A percentile compares a stretch with the other conserved stretches of the same genome.
Conservation (phyloP, 2,888 invertebrate genomes). For the Apamea crenata region DNA sequence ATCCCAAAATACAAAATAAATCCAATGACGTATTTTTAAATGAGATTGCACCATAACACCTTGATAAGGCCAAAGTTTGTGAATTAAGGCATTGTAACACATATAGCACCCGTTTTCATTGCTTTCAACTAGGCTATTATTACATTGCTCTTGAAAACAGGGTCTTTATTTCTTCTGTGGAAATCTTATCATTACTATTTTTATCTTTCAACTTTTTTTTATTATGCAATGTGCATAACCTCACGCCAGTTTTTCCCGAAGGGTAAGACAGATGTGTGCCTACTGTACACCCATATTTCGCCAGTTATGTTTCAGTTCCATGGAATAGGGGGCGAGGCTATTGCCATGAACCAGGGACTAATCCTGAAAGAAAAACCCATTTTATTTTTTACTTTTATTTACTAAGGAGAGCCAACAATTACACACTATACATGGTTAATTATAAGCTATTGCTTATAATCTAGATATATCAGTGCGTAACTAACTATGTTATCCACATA, state of each 20-base stretch:
- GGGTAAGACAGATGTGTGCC: neutral
- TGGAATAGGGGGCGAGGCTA: neutral
- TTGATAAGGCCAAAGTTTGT: neutral
- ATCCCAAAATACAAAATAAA: constrained; percentile 20
- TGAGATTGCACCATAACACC: constrained; percentile 34
- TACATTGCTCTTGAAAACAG: constrained; percentile 35
- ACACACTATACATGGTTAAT: too few relatives aligned
- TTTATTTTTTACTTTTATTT: too few relatives aligned
- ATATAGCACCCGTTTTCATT: constrained; percentile 15
- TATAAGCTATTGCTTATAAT: too few relatives aligned
- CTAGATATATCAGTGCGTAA: too few relatives aligned
- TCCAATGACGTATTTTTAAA: neutral
- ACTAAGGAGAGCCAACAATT: too few relatives aligned
- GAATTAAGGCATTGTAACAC: constrained; percentile 3
- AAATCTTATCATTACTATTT: neutral
- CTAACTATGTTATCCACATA: too few relatives aligned
- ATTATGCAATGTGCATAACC: too few relatives aligned
- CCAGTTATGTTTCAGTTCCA: too few relatives aligned
- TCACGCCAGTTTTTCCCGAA: too few relatives aligned
- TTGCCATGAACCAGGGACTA: neutral
- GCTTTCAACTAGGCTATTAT: constrained; percentile 27
- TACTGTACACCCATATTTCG: neutral
- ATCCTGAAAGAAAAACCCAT: neutral
- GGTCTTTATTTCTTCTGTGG: neutral
- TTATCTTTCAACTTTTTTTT: neutral